Evolutionary conservation across 2,113 vertebrate genomes (phyloP).

Genomic region (Cromileptes altivelis): DNA sequence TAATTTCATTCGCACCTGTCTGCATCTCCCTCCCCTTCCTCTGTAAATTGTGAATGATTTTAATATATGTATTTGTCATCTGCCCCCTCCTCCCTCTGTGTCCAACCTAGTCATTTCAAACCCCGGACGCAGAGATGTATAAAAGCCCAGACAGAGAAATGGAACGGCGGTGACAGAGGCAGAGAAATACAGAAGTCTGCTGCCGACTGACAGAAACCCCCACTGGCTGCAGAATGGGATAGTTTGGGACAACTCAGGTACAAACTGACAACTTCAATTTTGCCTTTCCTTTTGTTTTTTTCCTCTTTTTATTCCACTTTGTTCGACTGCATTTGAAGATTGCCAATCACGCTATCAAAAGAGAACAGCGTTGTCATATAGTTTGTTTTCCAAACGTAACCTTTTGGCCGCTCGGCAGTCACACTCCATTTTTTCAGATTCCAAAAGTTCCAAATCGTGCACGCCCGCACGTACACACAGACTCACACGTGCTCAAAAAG

Average conservation of each 20-base stretch:
- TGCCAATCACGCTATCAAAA: slow-evolving; percentile 69
- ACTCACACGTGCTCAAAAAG: slow-evolving; percentile 5
- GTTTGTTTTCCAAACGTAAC: slow-evolving; percentile 67
- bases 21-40: background rate
- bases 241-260: slow-evolving; percentile 73
- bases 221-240: slow-evolving; percentile 71
- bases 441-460: slow-evolving; percentile 36
- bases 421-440: slow-evolving; percentile 48
- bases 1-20: slow-evolving; percentile 53
- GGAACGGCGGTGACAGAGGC: slow-evolving; percentile 47
- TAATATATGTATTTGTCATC: slow-evolving; percentile 61
- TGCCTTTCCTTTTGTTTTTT: slow-evolving; percentile 45
- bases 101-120: slow-evolving; percentile 52
- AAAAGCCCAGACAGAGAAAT: slow-evolving; percentile 65
- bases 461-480: background rate
- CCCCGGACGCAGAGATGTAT: slow-evolving; percentile 41
- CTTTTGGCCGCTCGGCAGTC: slow-evolving; percentile 56
- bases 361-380: slow-evolving; percentile 57
- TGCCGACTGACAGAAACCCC: slow-evolving; percentile 72
- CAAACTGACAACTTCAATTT: slow-evolving; percentile 72
- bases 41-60: slow-evolving; percentile 62
- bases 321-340: slow-evolving; percentile 70
- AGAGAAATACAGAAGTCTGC: slow-evolving; percentile 29
- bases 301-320: slow-evolving; percentile 47
- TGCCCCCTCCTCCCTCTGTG: slow-evolving; percentile 38